A percentile compares a stretch with the other conserved stretches of the same genome.
These are phyloP conservation scores for Nasonia longicornis DNA, from an alignment of 1,140 invertebrate genomes.

Conservation along the genomic window DNA sequence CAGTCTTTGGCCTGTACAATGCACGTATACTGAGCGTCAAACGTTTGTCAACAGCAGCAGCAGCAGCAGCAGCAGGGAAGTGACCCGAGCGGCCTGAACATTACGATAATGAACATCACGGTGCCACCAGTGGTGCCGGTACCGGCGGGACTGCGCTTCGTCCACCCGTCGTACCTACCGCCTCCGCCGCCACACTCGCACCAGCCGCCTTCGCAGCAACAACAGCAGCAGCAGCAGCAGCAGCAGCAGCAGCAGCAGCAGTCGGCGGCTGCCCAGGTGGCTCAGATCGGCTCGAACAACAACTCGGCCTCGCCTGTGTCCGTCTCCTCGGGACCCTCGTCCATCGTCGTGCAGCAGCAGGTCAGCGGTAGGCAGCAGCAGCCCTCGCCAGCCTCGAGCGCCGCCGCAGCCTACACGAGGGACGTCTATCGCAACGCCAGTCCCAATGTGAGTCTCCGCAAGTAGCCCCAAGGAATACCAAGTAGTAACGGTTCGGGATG, in stretches of 20 bases:
- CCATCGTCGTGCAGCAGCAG: constrained; percentile 36
- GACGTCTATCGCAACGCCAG: constrained; percentile 64
- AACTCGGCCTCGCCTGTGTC: constrained; percentile 50
- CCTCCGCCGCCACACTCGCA: constrained; percentile 52
- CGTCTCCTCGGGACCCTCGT: constrained; percentile 43
- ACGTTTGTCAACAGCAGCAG: constrained; percentile 10
- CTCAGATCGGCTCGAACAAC: constrained; percentile 41
- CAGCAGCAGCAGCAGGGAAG: constrained; percentile 23
- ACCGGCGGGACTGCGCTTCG: constrained; percentile 62
- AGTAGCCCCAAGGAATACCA: too few species aligned
- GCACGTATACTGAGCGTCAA: not conserved
- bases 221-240: constrained; percentile 36
- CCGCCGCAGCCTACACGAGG: constrained; percentile 58
- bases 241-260: constrained; percentile 48
- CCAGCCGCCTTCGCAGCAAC: constrained; percentile 49
- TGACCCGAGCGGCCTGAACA: constrained; percentile 32
- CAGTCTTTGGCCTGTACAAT: not conserved
- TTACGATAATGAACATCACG: constrained; percentile 48
- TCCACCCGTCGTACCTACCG: constrained; percentile 62
- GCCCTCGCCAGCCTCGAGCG: constrained; percentile 51
- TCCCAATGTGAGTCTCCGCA: constrained; percentile 60
- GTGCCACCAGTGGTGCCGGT: constrained; percentile 43
- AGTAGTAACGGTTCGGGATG: not conserved
- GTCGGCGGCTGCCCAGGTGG: constrained; percentile 42
- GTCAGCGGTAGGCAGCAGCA: constrained; percentile 35